phyloP scores from a whole-genome alignment of 53 echinoderm and acorn worm genomes.

The Holothuria scabra region DNA sequence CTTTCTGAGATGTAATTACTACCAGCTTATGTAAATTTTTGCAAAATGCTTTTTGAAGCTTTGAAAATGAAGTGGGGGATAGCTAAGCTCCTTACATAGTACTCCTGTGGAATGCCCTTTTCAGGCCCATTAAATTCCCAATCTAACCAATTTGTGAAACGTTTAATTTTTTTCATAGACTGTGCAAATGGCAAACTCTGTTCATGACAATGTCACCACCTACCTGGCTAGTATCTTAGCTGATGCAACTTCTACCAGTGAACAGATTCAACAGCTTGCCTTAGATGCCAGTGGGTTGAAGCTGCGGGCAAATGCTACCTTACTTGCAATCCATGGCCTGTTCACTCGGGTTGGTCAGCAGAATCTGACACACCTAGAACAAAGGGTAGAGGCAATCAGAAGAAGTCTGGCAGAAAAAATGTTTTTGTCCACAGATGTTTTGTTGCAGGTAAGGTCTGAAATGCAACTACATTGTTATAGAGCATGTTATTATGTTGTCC shows the following conservation, averaged over 20 bases:
- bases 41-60: too few species aligned
- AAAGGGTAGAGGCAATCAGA: not conserved
- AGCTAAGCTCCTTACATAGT: too few species aligned
- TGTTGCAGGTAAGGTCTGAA: not conserved
- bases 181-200: slow-evolving; percentile 68
- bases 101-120: too few species aligned
- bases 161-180: slow-evolving; percentile 43
- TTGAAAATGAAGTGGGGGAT: too few species aligned
- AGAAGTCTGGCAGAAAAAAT: not conserved
- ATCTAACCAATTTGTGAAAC: not conserved
- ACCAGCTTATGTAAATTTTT: too few species aligned
- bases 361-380: not conserved
- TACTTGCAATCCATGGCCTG: not conserved
- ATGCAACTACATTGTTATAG: not conserved
- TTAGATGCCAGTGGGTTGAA: slow-evolving; percentile 35
- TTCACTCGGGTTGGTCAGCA: not conserved
- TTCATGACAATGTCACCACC: slow-evolving; percentile 88
- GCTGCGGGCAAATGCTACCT: slow-evolving; percentile 33
- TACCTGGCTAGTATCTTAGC: slow-evolving; percentile 4
- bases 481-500: too few species aligned
- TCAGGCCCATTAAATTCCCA: not conserved
- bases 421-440: not conserved
- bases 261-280: slow-evolving; percentile 44
- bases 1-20: too few species aligned
- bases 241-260: not conserved